phyloP scores from a whole-genome alignment of 2,888 invertebrate genomes.

The Alloplasta piceator region DNA sequence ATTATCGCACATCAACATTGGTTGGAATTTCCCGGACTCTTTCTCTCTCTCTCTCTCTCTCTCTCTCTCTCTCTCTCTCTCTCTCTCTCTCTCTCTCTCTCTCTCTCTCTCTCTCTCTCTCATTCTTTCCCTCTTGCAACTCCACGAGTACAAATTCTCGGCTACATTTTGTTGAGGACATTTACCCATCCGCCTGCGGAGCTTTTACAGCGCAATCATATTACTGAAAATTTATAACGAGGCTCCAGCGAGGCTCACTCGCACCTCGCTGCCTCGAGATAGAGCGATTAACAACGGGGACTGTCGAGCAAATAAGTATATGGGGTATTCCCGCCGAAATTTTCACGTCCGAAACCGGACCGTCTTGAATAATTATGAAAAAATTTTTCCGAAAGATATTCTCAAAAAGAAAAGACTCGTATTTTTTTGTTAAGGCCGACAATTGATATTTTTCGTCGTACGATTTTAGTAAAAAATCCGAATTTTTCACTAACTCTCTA shows the following conservation, averaged over 20 bases:
- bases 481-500: no score
- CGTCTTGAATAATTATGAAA: no score
- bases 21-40: constrained; percentile 34
- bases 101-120: constrained; percentile 16
- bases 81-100: constrained; percentile 30
- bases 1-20: constrained; percentile 9
- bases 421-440: no score
- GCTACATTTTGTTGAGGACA: neutral
- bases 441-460: no score
- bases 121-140: constrained; percentile 7
- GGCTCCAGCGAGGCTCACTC: constrained; percentile 42
- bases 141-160: neutral
- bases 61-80: constrained; percentile 24
- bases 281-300: constrained; percentile 63
- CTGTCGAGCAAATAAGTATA: constrained; percentile 65
- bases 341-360: no score
- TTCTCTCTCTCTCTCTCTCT: constrained; percentile 23
- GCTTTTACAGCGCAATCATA: constrained; percentile 71
- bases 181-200: constrained; percentile 34
- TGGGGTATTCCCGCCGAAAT: no score
- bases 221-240: constrained; percentile 73
- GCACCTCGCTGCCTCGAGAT: constrained; percentile 28
- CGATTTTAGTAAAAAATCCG: no score
- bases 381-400: no score
- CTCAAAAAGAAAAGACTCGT: no score